Base-by-base conservation (phyloP, 2,113 vertebrate species). In the Condylura cristata region DNA sequence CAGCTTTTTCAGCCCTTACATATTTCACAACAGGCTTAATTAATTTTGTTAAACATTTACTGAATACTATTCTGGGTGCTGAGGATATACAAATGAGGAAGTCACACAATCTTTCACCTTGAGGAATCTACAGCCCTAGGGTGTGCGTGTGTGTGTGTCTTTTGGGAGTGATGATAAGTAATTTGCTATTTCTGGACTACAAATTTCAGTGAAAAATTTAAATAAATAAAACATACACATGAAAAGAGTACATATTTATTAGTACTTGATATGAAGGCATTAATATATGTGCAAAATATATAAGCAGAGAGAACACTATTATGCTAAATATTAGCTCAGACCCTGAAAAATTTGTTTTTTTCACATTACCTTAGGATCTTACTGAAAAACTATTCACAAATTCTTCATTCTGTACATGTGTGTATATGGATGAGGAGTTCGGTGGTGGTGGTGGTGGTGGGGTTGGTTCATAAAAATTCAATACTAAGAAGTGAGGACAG, bases 141-240 rank as follows among this genome's bases (percentile, higher is more conserved):
- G 63, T 61, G 72, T 46, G n/a, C 48, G 18, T 56, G 12, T 80
- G 18, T 39, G 44, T 51, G 32, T 84, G 56, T 68, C 17, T 76
- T 8, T 37, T 76, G 6, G 44, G 28, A 82, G 8, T 63, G 44
- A 83, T 53, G 41, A 37, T 48, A 81, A 75, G 18, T 83, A 72
- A 79, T 41, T n/a, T 80, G 41, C 17, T 51, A 80, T 70, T 87
- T 80, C 8, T 37, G 48, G 51, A 16, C 9, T 84, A 41, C 60
- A 80, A 91, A 72, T 72, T 92, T 61, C 18, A 10, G 32, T 70
- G 30, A 60, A 18, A 71, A 34, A 53, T 75, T 78, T 20, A 56
- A 56, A 56, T 89, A 63, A 91, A 75, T 70, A 92, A 86, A 90
- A 90, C 30, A n/a, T 14, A 56, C 5, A 4, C 13, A 89, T 86